phyloP scores from a whole-genome alignment of 2,113 vertebrate species.

The Mirounga angustirostris region DNA sequence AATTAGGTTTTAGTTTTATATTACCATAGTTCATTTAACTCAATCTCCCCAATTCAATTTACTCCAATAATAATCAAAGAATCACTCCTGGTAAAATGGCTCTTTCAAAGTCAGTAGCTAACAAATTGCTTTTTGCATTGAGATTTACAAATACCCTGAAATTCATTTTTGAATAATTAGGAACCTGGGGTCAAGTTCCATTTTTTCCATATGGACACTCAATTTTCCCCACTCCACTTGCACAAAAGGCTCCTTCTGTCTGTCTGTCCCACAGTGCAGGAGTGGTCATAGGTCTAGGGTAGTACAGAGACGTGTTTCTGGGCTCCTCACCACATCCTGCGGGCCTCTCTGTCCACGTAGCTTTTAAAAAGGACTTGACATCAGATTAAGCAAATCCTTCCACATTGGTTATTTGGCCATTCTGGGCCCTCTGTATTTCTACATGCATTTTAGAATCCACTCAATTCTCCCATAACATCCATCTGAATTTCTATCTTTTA shows the following conservation, averaged over 20 bases:
- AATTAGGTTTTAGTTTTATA: conserved; percentile 76
- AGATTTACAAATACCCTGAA: conserved; percentile 9
- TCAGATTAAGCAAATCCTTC: neutral
- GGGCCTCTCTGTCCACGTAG: neutral
- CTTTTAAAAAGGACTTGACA: neutral
- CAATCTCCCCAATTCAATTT: conserved; percentile 69
- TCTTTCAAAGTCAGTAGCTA: conserved; percentile 63
- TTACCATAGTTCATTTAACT: conserved; percentile 76
- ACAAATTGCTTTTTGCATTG: conserved; percentile 49
- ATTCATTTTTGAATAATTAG: conserved; percentile 52
- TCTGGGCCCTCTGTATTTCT: neutral
- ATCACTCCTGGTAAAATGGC: conserved; percentile 57
- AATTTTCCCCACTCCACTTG: neutral
- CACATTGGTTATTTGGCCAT: neutral
- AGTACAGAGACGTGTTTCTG: neutral
- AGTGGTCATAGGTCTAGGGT: neutral
- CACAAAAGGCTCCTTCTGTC: neutral
- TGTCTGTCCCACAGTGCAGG: neutral
- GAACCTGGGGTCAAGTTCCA: neutral
- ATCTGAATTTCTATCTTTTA: conserved; percentile 20
- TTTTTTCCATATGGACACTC: neutral
- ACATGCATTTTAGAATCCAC: neutral
- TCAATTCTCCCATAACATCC: neutral
- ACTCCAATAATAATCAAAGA: conserved; percentile 71
- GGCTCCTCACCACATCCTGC: neutral